phyloP scores from a whole-genome alignment of 2,888 invertebrate genomes.

The Pachycephus smyrnensis region DNA sequence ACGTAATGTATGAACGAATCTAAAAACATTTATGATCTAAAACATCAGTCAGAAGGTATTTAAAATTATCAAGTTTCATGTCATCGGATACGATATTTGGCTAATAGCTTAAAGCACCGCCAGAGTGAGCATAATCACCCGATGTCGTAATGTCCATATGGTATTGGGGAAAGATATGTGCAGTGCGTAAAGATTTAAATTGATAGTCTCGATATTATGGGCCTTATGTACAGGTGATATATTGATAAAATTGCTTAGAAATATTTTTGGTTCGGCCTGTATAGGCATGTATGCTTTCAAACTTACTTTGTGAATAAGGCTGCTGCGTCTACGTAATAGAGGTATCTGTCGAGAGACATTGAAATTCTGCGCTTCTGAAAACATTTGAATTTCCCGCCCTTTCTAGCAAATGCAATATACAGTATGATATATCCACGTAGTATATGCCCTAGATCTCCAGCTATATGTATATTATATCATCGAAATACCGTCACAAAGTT shows the following conservation, averaged over 20 bases:
- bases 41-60: neutral
- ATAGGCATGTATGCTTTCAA: neutral
- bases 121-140: neutral
- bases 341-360: neutral
- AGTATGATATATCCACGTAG: neutral
- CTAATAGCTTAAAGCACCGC: neutral
- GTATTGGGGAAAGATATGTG: neutral
- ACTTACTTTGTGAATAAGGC: neutral
- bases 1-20: neutral
- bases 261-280: neutral
- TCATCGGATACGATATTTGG: neutral
- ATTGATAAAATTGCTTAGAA: neutral
- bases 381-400: neutral
- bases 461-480: neutral
- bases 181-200: neutral
- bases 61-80: neutral
- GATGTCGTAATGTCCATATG: neutral
- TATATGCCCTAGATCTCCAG: neutral
- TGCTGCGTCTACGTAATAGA: neutral
- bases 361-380: neutral
- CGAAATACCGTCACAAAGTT: neutral
- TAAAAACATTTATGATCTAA: neutral
- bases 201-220: neutral
- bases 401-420: neutral
- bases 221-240: neutral